Evolutionary conservation across 1,140 invertebrate species (phyloP).

Genomic region (Drosophila lini): DNA sequence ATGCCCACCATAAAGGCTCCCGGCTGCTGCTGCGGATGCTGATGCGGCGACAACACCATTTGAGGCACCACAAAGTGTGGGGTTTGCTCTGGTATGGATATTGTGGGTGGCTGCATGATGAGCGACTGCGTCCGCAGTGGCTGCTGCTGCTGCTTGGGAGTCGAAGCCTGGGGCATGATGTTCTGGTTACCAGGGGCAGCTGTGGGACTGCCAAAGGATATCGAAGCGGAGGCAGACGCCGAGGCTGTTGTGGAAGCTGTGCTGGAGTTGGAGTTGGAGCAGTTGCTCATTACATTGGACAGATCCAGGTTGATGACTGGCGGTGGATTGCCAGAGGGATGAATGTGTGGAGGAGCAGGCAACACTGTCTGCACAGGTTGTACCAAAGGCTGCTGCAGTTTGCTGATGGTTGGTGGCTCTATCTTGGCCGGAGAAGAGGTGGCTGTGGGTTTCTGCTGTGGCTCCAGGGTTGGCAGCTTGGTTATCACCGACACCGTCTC

Average conservation of each 20-base stretch:
- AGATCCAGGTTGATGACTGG: slow-evolving; percentile 71
- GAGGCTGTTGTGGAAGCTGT: slow-evolving; percentile 8
- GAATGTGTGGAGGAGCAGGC: slow-evolving; percentile 36
- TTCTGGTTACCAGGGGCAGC: slow-evolving; percentile 12
- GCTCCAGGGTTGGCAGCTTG: slow-evolving; percentile 50
- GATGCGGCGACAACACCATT: slow-evolving; percentile 85
- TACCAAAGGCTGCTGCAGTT: slow-evolving; percentile 70
- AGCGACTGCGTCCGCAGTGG: slow-evolving; percentile 61
- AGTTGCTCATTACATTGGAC: slow-evolving; percentile 79
- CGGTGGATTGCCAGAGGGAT: slow-evolving; percentile 5
- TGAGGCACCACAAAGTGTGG: slow-evolving; percentile 86
- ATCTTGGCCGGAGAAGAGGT: slow-evolving; percentile 51
- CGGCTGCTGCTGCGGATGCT: slow-evolving; percentile 45
- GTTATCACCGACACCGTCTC: slow-evolving; percentile 62
- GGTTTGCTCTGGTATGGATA: slow-evolving; percentile 86
- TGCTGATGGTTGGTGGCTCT: slow-evolving; percentile 77
- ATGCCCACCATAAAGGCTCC: slow-evolving; percentile 61
- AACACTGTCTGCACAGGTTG: slow-evolving; percentile 76
- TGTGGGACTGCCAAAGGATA: slow-evolving; percentile 68
- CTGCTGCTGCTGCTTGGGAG: slow-evolving; percentile 49
- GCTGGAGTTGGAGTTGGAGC: slow-evolving; percentile 51
- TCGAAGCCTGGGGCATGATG: slow-evolving; percentile 63
- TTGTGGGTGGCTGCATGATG: slow-evolving; percentile 86
- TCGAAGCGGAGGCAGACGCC: slow-evolving; percentile 1
- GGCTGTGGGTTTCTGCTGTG: slow-evolving; percentile 11